A percentile compares a stretch with the other conserved stretches of the same genome.
Evolutionary conservation across 2,113 vertebrate species (phyloP).

Genomic region (Heteronetta atricapilla): DNA sequence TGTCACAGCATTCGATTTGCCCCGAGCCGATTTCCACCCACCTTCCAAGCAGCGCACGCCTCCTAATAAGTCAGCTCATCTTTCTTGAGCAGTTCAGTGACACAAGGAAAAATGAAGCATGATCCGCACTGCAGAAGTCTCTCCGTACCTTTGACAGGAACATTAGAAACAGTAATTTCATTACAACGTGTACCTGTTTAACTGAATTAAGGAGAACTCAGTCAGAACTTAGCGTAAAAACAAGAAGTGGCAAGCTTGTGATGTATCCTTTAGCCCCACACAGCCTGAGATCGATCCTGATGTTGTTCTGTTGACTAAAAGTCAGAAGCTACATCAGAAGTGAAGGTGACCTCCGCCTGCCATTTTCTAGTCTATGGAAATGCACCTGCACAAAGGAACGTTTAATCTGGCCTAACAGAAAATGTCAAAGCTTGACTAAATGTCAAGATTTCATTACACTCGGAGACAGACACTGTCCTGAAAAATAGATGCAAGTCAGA

Average conservation of each 20-base stretch:
- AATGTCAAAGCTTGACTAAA: conserved; percentile 59
- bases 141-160: neutral
- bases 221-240: neutral
- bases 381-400: neutral
- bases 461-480: neutral
- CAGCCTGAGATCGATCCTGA: neutral
- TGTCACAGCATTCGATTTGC: neutral
- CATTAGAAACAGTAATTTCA: neutral
- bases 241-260: neutral
- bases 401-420: conserved; percentile 12
- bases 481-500: neutral
- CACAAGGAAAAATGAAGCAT: neutral
- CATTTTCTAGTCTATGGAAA: neutral
- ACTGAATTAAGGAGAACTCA: neutral
- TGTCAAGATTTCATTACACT: neutral
- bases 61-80: neutral
- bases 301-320: neutral
- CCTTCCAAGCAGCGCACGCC: neutral
- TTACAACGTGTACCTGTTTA: neutral
- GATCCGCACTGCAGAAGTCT: neutral
- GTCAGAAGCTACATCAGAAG: neutral
- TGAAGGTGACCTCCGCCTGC: neutral
- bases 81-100: neutral
- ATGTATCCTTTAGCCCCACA: neutral
- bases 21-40: neutral